Conservation (phyloP, 2,797 vertebrate genomes). For the Nasua narica region DNA sequence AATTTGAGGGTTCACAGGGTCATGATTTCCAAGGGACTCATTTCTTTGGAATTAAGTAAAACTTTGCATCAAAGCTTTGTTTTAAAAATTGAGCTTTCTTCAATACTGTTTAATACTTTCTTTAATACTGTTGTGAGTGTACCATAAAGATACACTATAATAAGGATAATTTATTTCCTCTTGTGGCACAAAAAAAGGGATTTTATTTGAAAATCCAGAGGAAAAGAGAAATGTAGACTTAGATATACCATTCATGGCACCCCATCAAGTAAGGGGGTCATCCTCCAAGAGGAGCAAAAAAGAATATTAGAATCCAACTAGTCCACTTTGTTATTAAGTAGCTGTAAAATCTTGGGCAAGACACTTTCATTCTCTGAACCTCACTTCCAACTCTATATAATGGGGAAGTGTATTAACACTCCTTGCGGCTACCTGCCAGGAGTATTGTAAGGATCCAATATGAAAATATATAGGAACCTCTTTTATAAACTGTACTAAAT, state of each 20-base stretch:
- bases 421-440: neutral
- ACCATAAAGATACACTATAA: neutral
- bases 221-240: neutral
- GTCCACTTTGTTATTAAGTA: neutral
- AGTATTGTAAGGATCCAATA: neutral
- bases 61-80: neutral
- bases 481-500: neutral
- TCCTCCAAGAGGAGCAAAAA: neutral
- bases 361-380: neutral
- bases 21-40: neutral
- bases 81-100: neutral
- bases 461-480: neutral
- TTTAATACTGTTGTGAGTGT: neutral
- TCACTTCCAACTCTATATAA: neutral
- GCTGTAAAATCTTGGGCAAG: neutral
- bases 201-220: neutral
- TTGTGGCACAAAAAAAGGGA: neutral
- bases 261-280: neutral
- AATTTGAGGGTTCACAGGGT: neutral
- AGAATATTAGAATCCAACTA: neutral
- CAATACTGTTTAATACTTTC: neutral
- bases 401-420: neutral
- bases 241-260: neutral
- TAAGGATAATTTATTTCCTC: neutral
- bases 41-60: neutral